phyloP scores from a whole-genome alignment of 30 jellyfish, hydroid and myxozoan species.

The Cassiopea andromeda region DNA sequence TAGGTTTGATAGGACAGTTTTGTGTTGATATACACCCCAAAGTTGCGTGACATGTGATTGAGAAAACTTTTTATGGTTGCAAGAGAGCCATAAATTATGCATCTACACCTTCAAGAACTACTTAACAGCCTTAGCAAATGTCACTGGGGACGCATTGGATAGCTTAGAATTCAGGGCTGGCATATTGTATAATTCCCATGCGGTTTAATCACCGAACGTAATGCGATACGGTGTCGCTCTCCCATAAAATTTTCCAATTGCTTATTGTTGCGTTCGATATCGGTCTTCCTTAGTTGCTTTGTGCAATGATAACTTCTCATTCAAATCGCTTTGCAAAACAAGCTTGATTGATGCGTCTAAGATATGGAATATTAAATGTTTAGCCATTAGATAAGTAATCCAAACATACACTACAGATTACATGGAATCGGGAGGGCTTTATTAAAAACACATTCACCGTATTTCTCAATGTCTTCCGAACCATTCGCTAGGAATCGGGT shows the following conservation, averaged over 20 bases:
- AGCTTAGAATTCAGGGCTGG: background rate
- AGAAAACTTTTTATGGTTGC: too few relatives aligned
- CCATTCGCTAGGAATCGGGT: too few relatives aligned
- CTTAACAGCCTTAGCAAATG: too few relatives aligned
- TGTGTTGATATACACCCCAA: too few relatives aligned
- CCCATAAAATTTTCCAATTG: background rate
- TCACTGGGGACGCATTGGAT: background rate
- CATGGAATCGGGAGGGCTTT: background rate
- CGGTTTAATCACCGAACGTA: background rate
- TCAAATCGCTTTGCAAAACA: background rate
- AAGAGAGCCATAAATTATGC: too few relatives aligned
- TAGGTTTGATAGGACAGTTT: too few relatives aligned
- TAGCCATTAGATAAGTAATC: background rate
- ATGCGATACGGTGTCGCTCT: background rate
- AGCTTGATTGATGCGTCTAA: background rate
- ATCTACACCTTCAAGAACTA: too few relatives aligned
- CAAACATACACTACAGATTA: background rate
- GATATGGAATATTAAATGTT: background rate
- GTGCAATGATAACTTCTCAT: background rate
- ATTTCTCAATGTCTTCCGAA: too few relatives aligned
- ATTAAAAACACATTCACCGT: too few relatives aligned
- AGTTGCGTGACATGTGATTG: too few relatives aligned
- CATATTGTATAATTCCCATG: background rate
- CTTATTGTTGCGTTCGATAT: background rate
- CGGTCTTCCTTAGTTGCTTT: background rate